phyloP scores from a whole-genome alignment of 2,113 vertebrate genomes.

The Nesospiza acunhae region DNA sequence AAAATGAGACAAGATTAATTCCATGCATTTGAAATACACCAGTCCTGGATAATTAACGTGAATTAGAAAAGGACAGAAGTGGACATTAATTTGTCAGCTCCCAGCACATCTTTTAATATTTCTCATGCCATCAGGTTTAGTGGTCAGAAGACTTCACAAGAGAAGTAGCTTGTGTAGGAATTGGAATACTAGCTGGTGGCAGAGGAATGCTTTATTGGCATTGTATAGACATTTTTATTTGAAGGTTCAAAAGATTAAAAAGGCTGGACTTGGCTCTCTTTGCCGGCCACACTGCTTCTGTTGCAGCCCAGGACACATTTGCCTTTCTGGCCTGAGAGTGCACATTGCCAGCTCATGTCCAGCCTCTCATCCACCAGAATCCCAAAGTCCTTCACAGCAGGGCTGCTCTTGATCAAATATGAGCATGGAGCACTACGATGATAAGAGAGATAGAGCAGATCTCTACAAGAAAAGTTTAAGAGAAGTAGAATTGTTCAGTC shows the following conservation, averaged over 20 bases:
- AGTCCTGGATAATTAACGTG: slow-evolving; percentile 14
- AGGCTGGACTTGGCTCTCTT: background rate
- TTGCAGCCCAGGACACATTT: background rate
- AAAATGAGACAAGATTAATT: background rate
- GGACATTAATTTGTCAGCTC: background rate
- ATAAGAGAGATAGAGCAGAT: background rate
- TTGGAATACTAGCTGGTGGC: background rate
- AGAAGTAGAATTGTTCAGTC: background rate
- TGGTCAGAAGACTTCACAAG: background rate
- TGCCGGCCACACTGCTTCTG: background rate
- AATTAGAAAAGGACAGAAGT: background rate
- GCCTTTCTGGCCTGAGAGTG: background rate
- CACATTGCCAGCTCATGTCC: background rate
- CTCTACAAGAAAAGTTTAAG: background rate
- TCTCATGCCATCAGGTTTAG: background rate
- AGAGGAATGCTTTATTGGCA: background rate
- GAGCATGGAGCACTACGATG: background rate
- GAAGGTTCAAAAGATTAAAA: background rate
- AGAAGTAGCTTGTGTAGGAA: background rate
- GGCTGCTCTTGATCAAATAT: rapidly evolving
- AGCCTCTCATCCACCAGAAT: background rate
- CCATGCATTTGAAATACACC: background rate
- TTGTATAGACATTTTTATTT: background rate
- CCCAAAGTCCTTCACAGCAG: background rate
- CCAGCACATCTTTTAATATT: background rate